Base-by-base conservation (phyloP, 2,888 invertebrate genomes). In the Oligia latruncula region DNA sequence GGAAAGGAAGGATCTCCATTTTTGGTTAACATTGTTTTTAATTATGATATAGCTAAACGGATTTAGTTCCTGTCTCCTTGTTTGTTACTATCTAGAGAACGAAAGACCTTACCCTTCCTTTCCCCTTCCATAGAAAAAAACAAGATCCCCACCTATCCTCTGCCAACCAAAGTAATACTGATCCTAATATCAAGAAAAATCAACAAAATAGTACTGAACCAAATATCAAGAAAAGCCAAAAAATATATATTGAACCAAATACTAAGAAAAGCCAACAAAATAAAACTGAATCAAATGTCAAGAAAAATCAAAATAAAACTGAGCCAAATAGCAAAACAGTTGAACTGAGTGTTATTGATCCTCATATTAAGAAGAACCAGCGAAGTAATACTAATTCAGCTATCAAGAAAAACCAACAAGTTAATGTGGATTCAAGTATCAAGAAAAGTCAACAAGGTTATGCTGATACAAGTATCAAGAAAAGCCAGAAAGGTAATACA, bases 61-160 rank as follows among this genome's bases (percentile, higher is more conserved):
- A 84, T 81, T 84, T 88, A 89, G 90, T 94, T 97, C 97, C 96
- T 96, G 93, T 94, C 96, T 96, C 96, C 97, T 97, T 96, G 95
- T 97, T 97, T 97, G 96, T 94, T 89, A 84, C 88, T 74, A 87
- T 78, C 72, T 81, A 80, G 80, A 72, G 81, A 83, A 75, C 80
- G 76, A 90, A 86, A 91, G 92, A 90, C 77, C 74, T 81, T 87
- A 88, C n/a, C 95, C 96, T 95, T 96, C 96, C 96, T 96, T 96
- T 96, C 95, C 96, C 92, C 93, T 95, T 91, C 92, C 92, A 71
- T 96, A 97, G 97, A 95, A 92, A 91, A 85, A 82, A 88, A 85
- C 93, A 94, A 93, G 94, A 94, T 84, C 87, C 93, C 88, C 89
- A 90, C 79, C 89, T 91, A 83, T 85, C 93, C 85, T 87, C 91